phyloP scores from a whole-genome alignment of 2,888 invertebrate species.

The Agonum fuliginosum region DNA sequence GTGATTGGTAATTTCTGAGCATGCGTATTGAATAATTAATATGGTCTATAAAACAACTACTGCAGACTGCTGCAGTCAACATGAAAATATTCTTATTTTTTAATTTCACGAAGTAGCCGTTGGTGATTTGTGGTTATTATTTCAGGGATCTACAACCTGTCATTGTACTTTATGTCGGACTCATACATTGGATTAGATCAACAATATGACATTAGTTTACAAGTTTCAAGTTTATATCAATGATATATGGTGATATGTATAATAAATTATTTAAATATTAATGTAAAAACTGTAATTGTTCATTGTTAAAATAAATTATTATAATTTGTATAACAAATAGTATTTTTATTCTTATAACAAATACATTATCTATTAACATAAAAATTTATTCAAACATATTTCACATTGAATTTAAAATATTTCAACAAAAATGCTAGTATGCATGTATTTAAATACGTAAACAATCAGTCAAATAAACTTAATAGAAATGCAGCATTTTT shows the following conservation, averaged over 20 bases:
- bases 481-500: background rate
- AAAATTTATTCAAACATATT: background rate
- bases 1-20: too few species aligned
- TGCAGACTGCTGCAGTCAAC: too few species aligned
- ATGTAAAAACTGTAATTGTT: background rate
- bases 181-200: slow-evolving; percentile 96
- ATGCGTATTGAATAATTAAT: too few species aligned
- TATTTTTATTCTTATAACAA: slow-evolving; percentile 14
- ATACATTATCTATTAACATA: background rate
- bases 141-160: slow-evolving; percentile 84
- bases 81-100: slow-evolving; percentile 3
- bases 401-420: background rate
- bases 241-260: background rate
- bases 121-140: slow-evolving; percentile 64
- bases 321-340: slow-evolving; percentile 38
- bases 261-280: slow-evolving; percentile 1
- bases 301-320: background rate
- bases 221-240: slow-evolving; percentile 11
- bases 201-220: slow-evolving; percentile 76
- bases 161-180: slow-evolving; percentile 92
- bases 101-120: too few species aligned
- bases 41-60: too few species aligned
- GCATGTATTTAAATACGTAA: background rate
- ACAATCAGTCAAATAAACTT: background rate
- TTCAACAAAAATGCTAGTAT: background rate